Base-by-base conservation (phyloP, 2,797 vertebrate species). In the Peromyscus melanophrys region DNA sequence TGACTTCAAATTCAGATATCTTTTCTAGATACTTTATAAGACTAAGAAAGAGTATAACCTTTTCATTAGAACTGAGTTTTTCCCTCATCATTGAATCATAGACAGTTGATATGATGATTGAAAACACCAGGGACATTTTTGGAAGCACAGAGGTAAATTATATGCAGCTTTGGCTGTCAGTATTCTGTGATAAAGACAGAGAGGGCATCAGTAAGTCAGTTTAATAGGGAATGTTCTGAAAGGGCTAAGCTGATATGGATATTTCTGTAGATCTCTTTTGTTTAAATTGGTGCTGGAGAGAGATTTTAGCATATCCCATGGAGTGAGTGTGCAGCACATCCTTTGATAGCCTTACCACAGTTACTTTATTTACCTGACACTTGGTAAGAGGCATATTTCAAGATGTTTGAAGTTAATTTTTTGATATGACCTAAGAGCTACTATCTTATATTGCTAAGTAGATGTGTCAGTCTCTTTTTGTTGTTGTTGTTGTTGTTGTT, bases 301-400 rank as follows among this genome's bases (percentile, higher is more conserved):
- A 69, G 78, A 84, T 87, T 87, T 93, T 87, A 67, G 78, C 14
- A 67, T 77, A 67, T 43, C 59, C 14, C 1, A 1, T 31, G 43
- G 37, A 82, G 43, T 81, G n/a, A 78, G 73, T 89, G 63, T 75
- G 52, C 55, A 63, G 2, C 4, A 0, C n/a, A 46, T 83, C 34
- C 59, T 52, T 59, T 87, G n/a, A n/a, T 55, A 37, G 67, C 43
- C 90, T 84, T 84, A 76, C 67, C 89, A 89, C 55, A 27, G 10
- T 95, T 94, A 86, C 82, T 89, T 96, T 97, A 86, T 89, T 97
- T 92, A 96, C 88, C 73, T 77, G 90, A 82, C 37, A 27, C 86
- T 91, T 93, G 43, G 19, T 89, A 89, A 96, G 73, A 91, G 52
- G 59, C 92, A 57, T 59, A 73, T 94, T 94, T 96, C 59, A 59